These are phyloP conservation scores for Origma solitaria DNA, from an alignment of 2,113 vertebrate species.

Conservation along the genomic window DNA sequence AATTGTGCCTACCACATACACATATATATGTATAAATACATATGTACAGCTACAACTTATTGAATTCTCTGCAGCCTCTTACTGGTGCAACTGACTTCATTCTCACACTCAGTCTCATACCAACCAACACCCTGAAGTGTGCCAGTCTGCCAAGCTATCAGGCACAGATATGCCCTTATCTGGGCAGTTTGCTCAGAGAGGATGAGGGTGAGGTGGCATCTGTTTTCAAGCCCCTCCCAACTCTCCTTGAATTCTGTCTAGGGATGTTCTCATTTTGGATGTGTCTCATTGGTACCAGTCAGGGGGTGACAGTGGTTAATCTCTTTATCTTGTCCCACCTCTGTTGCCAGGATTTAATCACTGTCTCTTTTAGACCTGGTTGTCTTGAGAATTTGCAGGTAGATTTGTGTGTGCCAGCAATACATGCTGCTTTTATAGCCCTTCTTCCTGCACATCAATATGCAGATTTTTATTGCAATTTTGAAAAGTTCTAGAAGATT, in stretches of 20 bases:
- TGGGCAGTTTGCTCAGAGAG: neutral
- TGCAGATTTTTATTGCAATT: neutral
- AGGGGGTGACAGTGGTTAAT: neutral
- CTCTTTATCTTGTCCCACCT: neutral
- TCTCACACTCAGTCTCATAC: neutral
- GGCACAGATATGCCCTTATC: neutral
- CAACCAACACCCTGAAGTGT: fast-evolving
- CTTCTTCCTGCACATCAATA: neutral
- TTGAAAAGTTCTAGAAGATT: neutral
- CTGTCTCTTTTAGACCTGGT: neutral
- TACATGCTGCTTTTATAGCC: neutral
- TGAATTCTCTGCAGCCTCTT: neutral
- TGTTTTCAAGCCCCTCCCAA: neutral
- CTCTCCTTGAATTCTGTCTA: neutral
- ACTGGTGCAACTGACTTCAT: neutral
- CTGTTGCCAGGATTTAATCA: neutral
- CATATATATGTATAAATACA: neutral
- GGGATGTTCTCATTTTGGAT: neutral
- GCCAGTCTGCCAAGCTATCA: neutral
- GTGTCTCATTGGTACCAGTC: neutral
- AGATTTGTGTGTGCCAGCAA: neutral
- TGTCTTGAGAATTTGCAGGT: neutral
- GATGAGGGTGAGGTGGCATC: neutral
- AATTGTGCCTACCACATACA: neutral
- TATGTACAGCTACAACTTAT: neutral